Base-by-base conservation (phyloP, 2,888 invertebrate genomes). In the Atethmia centrago region DNA sequence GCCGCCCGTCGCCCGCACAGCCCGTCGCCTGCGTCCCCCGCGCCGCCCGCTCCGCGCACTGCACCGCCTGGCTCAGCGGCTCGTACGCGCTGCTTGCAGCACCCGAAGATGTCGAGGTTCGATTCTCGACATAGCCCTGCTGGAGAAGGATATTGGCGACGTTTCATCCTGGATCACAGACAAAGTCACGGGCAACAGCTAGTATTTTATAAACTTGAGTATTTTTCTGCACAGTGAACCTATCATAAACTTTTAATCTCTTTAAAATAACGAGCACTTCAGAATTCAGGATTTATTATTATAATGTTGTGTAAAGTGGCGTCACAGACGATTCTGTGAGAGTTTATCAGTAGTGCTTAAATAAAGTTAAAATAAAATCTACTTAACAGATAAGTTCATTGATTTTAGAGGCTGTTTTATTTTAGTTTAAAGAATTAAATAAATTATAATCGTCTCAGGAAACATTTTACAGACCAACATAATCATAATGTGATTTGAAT, bases 221-320 rank as follows among this genome's bases (percentile, higher is more conserved):
- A 59, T 70, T 78, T 69, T 59, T 16, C n/a, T n/a, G 8, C 36
- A 45, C 21, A 77, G 19, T 63, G n/a, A 14, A 47, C 12, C 16
- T 25, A 59, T 47, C 40, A 40, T 71, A 71, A 78, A 75, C 7
- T 70, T 78, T 53, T 53, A 79, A 79, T 78, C 28, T 40, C 51
- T 53, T 75, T 71, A 53, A 47, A 53, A 40, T 71, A 47, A 53
- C 40, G 51, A 79, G 21, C 28, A 40, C 28, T 75, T 78, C 42
- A 49, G 56, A 31, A 68, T 56, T 58, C 51, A 51, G 45, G 59
- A 79, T 71, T 79, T 53, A 53, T 71, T 71, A 59, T 75, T 53
- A 53, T 71, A 71, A 75, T 71, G 25, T 16, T 3, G 31, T 53
- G 79, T 71, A 47, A 79, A 61, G 25, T 58, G 25, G 16, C 40